Evolutionary conservation across 2,888 invertebrate species (phyloP).

Genomic region (Lithophane leautieri): DNA sequence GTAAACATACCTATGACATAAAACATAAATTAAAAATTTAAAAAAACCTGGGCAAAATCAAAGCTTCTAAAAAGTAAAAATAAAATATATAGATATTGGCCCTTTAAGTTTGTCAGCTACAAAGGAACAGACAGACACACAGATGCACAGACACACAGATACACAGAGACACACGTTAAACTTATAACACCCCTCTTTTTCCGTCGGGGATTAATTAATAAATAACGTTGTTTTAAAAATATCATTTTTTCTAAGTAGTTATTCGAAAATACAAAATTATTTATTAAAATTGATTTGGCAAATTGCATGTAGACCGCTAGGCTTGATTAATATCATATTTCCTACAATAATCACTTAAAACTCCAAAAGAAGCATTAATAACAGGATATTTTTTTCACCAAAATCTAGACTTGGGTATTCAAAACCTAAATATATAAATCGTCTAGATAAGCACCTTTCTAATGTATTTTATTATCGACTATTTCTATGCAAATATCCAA

Average conservation of each 20-base stretch:
- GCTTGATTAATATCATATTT: conserved; percentile 15
- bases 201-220: too few relatives aligned
- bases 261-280: not conserved
- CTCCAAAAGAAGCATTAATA: conserved; percentile 28
- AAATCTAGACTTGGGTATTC: conserved; percentile 30
- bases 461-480: conserved; percentile 40
- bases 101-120: too few relatives aligned
- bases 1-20: not conserved
- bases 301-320: conserved; percentile 15
- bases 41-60: too few relatives aligned
- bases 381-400: conserved; percentile 17
- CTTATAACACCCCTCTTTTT: too few relatives aligned
- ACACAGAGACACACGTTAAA: too few relatives aligned
- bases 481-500: conserved; percentile 56
- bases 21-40: too few relatives aligned
- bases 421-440: conserved; percentile 37
- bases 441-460: conserved; percentile 47
- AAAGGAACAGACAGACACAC: too few relatives aligned
- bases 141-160: too few relatives aligned
- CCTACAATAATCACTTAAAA: not conserved
- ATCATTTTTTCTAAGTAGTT: not conserved
- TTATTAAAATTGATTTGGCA: conserved; percentile 2
- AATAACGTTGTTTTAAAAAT: not conserved
- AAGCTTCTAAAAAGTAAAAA: too few relatives aligned
- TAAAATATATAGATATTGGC: too few relatives aligned